phyloP scores from a whole-genome alignment of 2,113 vertebrate genomes.

The Polyodon spathula region DNA sequence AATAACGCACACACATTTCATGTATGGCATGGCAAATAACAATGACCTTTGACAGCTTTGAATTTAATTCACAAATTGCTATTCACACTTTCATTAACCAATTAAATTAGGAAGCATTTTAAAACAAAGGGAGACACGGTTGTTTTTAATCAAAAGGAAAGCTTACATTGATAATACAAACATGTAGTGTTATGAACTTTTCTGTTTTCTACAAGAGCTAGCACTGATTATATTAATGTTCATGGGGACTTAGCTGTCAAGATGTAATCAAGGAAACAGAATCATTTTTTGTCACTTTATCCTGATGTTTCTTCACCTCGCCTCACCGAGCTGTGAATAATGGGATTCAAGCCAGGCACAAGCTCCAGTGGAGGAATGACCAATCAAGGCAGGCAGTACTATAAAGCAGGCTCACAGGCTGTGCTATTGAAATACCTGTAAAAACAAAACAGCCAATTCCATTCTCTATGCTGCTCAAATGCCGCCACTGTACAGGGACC shows the following conservation, averaged over 20 bases:
- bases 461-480: slow-evolving; percentile 9
- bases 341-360: slow-evolving; percentile 34
- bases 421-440: too few species aligned
- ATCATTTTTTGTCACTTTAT: slow-evolving; percentile 21
- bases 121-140: too few species aligned
- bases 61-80: too few species aligned
- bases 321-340: slow-evolving; percentile 16
- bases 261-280: slow-evolving; percentile 11
- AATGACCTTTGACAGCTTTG: too few species aligned
- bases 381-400: slow-evolving; percentile 32
- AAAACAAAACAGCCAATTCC: not conserved
- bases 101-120: too few species aligned
- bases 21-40: too few species aligned
- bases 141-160: not conserved
- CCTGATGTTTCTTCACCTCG: slow-evolving; percentile 13
- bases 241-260: not conserved
- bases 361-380: slow-evolving; percentile 13
- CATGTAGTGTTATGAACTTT: not conserved
- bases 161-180: not conserved
- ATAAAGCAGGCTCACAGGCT: too few species aligned
- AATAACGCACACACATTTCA: too few species aligned
- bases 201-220: not conserved
- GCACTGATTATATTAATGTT: not conserved
- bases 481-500: too few species aligned
- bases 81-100: too few species aligned